Evolutionary conservation across 2,888 invertebrate species (phyloP), one percentile per base, ranked within the genome.

Genomic region (Cephus pulcher): DNA sequence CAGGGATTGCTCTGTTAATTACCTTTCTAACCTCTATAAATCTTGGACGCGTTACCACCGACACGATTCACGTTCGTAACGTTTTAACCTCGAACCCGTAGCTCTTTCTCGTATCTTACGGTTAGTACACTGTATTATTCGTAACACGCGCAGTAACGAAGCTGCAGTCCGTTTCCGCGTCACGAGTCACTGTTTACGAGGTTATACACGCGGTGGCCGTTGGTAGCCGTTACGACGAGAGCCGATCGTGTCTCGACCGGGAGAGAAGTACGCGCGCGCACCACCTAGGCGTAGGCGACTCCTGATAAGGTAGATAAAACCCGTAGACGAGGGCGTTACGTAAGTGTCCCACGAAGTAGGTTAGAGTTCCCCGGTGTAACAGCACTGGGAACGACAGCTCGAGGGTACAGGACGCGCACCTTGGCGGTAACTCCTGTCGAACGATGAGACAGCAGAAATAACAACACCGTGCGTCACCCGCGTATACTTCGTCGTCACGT

Each of bases 271-370:
- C 56, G 56, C 56, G 56, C 56, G 56, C 56, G 56, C 56, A 56
- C 56, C 76, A 73, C 78, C 74, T n/a, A 34, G 78, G 12, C 56
- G 37, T 69, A 34, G 75, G 68, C 78, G 76, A 80, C 82, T 56
- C 9, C 56, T 81, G 85, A 87, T 83, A 82, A 85, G 84, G 83
- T 81, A 75, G 83, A 84, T 82, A 83, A 84, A 69, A 76, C 74
- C 32, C 75, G 73, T 76, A 68, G 73, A 35, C 69, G 74, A 35
- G 30, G 35, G 75, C 35, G 80, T 85, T 82, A 85, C 83, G 82
- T 82, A 85, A 85, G 80, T 73, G 56, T 56, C 23, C 56, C 56
- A 56, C 56, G 56, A 56, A 56, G 56, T 56, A 56, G 56, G 56
- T 56, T 56, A 56, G 56, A 56, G 56, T 56, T 56, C 68, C 68